Conservation (phyloP, 2,888 invertebrate species). For the Phyto melanocephala region DNA sequence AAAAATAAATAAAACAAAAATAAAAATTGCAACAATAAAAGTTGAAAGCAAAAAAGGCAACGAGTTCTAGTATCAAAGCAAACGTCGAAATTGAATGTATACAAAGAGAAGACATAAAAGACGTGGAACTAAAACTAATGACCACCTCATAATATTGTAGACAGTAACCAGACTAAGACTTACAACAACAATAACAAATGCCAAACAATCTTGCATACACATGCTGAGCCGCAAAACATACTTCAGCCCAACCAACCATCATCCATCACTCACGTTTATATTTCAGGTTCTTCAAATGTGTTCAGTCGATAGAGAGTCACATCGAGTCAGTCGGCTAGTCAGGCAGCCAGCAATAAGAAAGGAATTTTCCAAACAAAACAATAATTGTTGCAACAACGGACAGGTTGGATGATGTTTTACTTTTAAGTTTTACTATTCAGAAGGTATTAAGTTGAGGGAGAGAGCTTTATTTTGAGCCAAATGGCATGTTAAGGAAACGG, state of each 20-base stretch:
- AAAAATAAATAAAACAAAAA: constrained; percentile 17
- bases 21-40: not conserved
- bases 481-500: constrained; percentile 20
- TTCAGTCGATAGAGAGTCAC: not conserved
- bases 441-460: not conserved
- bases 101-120: constrained; percentile 56
- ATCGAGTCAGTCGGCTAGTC: constrained; percentile 2
- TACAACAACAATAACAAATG: constrained; percentile 39
- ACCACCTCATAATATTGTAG: constrained; percentile 74
- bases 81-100: not conserved
- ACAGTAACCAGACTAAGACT: constrained; percentile 74
- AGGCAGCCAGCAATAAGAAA: not conserved
- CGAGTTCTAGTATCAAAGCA: constrained; percentile 30
- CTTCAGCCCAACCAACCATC: constrained; percentile 71
- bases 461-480: not conserved
- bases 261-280: constrained; percentile 66
- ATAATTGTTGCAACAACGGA: constrained; percentile 18
- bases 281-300: constrained; percentile 20
- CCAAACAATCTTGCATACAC: constrained; percentile 59
- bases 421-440: not conserved
- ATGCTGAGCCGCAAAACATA: constrained; percentile 44
- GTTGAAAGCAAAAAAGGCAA: not conserved
- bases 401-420: constrained; percentile 44
- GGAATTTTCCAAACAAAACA: not conserved
- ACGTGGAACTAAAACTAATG: constrained; percentile 74